Percentiles rank a stretch among this genome's conserved stretches.
Evolutionary conservation across 2,797 vertebrate genomes (phyloP).

Genomic region (Furcifer pardalis): DNA sequence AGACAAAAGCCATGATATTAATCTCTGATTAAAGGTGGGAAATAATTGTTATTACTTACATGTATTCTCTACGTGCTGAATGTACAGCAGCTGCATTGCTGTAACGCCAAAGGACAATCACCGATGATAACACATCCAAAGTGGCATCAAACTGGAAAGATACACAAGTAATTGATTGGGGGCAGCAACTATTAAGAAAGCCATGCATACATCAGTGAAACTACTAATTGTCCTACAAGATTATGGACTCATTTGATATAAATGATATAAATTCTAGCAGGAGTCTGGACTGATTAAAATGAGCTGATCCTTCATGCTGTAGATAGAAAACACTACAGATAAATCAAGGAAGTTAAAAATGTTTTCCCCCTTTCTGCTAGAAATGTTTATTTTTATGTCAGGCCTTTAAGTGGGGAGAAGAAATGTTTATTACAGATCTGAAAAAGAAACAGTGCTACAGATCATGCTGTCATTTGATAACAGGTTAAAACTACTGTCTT

Average conservation of each 20-base stretch:
- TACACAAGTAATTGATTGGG: constrained; percentile 31
- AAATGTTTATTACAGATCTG: background rate
- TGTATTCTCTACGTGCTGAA: constrained; percentile 95
- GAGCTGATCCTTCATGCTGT: background rate
- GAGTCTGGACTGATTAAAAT: constrained; percentile 36
- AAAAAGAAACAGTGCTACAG: background rate
- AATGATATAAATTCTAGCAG: constrained; percentile 33
- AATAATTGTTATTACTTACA: constrained; percentile 82
- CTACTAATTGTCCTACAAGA: constrained; percentile 18
- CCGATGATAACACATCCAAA: constrained; percentile 93
- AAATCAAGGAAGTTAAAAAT: background rate
- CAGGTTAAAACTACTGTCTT: background rate
- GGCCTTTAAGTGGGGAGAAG: background rate
- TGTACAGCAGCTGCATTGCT: constrained; percentile 95
- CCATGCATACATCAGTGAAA: constrained; percentile 6
- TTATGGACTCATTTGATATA: constrained; percentile 29
- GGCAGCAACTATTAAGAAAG: constrained; percentile 1
- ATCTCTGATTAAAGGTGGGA: constrained; percentile 28
- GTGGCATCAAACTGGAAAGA: constrained; percentile 91
- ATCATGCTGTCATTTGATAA: background rate
- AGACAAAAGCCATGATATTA: constrained; percentile 4
- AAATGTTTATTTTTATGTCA: background rate
- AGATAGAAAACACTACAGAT: constrained; percentile 1
- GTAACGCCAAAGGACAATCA: constrained; percentile 98
- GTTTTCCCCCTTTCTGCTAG: background rate